Percentiles rank a stretch among this genome's conserved stretches.
Conservation (phyloP, 2,113 vertebrate species). For the Rhinogobius similis region DNA sequence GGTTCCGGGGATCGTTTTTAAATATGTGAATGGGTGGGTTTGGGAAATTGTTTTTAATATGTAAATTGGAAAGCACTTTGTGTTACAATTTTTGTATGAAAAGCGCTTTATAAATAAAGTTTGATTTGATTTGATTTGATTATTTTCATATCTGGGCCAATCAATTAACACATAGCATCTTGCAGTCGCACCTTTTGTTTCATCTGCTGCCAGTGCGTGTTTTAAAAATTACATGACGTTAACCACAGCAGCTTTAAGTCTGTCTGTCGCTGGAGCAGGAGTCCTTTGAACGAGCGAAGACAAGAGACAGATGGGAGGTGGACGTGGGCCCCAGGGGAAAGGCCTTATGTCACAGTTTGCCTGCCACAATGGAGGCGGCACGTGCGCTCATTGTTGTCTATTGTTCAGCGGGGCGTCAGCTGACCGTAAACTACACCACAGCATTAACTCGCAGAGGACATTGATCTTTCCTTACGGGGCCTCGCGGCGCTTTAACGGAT, state of each 20-base stretch:
- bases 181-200: neutral
- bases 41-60: too few species aligned
- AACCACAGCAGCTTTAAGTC: conserved; percentile 32
- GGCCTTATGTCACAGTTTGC: conserved; percentile 74
- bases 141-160: neutral
- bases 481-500: conserved; percentile 66
- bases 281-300: conserved; percentile 48
- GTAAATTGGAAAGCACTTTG: too few species aligned
- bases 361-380: conserved; percentile 67
- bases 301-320: conserved; percentile 60
- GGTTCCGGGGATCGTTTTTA: too few species aligned
- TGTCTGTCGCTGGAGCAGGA: conserved; percentile 38
- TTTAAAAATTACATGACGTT: conserved; percentile 61
- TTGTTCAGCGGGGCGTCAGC: conserved; percentile 69
- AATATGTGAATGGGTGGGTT: too few species aligned
- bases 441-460: conserved; percentile 58
- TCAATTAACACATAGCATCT: neutral
- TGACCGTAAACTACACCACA: conserved; percentile 64
- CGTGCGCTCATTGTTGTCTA: conserved; percentile 53
- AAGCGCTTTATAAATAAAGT: too few species aligned
- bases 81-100: too few species aligned
- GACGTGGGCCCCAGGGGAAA: conserved; percentile 45
- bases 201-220: neutral
- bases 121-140: too few species aligned
- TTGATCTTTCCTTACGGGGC: conserved; percentile 57